Base-by-base conservation (phyloP, 2,113 vertebrate genomes). In the Tonatia bakeri region DNA sequence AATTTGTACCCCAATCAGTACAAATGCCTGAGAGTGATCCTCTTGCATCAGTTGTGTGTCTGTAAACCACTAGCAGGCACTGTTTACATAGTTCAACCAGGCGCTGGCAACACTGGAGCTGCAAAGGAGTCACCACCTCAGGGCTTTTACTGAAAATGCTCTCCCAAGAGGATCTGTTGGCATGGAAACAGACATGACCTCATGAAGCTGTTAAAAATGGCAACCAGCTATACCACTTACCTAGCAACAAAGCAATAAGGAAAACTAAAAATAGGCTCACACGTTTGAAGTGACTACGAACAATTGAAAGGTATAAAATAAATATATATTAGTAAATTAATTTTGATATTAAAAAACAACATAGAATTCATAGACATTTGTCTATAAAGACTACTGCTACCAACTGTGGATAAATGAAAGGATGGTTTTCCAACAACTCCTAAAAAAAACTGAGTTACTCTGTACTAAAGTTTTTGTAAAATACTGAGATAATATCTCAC, bases 31-130 rank as follows among this genome's bases (percentile, higher is more conserved):
- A 98, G 94, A 99, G 94, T 13, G 99, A 99, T 93, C 99, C 99
- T 59, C 99, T 98, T 54, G 99, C 98, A 93, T 99, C 99, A 0
- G 98, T 98, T 38, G 99, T 99, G 50, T 99, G 99, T 98, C 99
- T 99, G 99, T 99, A 99, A 97, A 99, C 99, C 89, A 99, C 99
- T 83, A 99, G 98, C 97, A 99, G 98, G 97, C 99, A 99, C 98
- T 99, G 99, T 94, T 99, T 99, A 96, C 99, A 99, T 94, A 99
- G 99, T 98, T 99, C 99, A 17, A 99, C 99, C 97, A 99, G 97
- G 93, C 99, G 98, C 91, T 99, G 99, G 98, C 99, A 99, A 97
- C 99, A 99, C 91, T 99, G 99, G 96, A 99, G 98, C 36, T 99
- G 98, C 98, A 99, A 99, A 4, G 99, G 98, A 38, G 99, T 99